Conservation (phyloP, 2,113 vertebrate species). For the Illadopsis cleaveri region DNA sequence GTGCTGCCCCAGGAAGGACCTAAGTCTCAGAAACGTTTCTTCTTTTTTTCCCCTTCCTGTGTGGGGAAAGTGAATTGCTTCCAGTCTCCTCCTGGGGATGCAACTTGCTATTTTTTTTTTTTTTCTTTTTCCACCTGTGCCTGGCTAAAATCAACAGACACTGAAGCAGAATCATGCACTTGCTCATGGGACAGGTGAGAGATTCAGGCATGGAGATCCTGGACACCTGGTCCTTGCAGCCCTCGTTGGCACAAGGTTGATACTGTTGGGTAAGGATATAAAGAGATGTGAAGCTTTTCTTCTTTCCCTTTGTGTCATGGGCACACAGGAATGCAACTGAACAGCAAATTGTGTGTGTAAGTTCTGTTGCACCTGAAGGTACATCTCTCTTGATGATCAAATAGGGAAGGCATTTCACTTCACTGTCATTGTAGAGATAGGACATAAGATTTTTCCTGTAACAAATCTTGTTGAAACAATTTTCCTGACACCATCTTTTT, state of each 20-base stretch:
- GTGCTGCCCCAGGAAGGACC: not conserved
- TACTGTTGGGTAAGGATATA: not conserved
- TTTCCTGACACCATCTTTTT: constrained; percentile 6
- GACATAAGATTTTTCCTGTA: not conserved
- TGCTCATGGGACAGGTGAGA: not conserved
- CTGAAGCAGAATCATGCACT: not conserved
- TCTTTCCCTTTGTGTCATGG: not conserved
- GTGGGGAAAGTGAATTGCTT: constrained; percentile 4
- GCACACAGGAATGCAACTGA: not conserved
- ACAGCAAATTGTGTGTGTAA: not conserved
- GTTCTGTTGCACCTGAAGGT: not conserved
- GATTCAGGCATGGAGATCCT: not conserved
- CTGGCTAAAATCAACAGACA: not conserved
- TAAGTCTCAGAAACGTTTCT: not conserved
- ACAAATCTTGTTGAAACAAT: not conserved
- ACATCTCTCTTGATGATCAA: not conserved
- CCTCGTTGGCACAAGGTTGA: not conserved
- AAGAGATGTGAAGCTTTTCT: not conserved
- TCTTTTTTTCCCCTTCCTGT: not conserved
- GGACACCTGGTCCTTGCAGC: not conserved
- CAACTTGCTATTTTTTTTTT: not conserved
- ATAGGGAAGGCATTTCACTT: not conserved
- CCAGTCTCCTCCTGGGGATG: not conserved
- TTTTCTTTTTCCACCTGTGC: not conserved
- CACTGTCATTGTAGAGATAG: not conserved